A percentile compares a stretch with the other conserved stretches of the same genome.
These are phyloP conservation scores for Diploscapter pachys DNA, from an alignment of 1,140 invertebrate genomes.

Conservation along the genomic window DNA sequence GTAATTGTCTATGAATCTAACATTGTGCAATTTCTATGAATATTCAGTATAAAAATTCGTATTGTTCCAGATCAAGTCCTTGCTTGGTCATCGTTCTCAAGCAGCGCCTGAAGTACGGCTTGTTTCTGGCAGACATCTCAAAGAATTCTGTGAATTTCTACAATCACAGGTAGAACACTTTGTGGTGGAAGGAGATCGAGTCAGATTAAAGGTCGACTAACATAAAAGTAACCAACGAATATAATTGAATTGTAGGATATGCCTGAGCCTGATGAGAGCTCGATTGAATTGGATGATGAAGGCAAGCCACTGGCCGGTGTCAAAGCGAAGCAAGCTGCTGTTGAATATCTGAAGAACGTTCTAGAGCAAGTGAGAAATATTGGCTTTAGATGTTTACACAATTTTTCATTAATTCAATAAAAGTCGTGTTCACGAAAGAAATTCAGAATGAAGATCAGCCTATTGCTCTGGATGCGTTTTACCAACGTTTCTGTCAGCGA, in stretches of 20 bases:
- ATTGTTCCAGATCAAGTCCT: slow-evolving; percentile 73
- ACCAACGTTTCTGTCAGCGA: slow-evolving; percentile 55
- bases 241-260: slow-evolving; percentile 48
- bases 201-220: slow-evolving; percentile 63
- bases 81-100: slow-evolving; percentile 85
- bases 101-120: slow-evolving; percentile 90
- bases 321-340: slow-evolving; percentile 58
- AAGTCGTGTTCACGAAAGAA: too few relatives aligned
- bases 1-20: slow-evolving; percentile 7
- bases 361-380: slow-evolving; percentile 44
- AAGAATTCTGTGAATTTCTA: slow-evolving; percentile 87
- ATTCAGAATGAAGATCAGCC: slow-evolving; percentile 54
- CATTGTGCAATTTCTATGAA: slow-evolving; percentile 13
- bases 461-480: slow-evolving; percentile 57
- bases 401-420: too few relatives aligned
- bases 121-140: slow-evolving; percentile 85
- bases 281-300: slow-evolving; percentile 56
- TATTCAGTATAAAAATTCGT: too few relatives aligned
- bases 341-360: slow-evolving; percentile 56
- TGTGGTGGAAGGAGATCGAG: slow-evolving; percentile 79
- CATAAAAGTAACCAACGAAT: neutral
- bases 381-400: too few relatives aligned
- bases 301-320: slow-evolving; percentile 55
- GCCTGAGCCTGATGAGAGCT: slow-evolving; percentile 62
- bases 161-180: slow-evolving; percentile 79